Percentiles rank a stretch among this genome's conserved stretches.
Evolutionary conservation across 2,113 vertebrate genomes (phyloP).

Genomic region (Hemiscyllium ocellatum): DNA sequence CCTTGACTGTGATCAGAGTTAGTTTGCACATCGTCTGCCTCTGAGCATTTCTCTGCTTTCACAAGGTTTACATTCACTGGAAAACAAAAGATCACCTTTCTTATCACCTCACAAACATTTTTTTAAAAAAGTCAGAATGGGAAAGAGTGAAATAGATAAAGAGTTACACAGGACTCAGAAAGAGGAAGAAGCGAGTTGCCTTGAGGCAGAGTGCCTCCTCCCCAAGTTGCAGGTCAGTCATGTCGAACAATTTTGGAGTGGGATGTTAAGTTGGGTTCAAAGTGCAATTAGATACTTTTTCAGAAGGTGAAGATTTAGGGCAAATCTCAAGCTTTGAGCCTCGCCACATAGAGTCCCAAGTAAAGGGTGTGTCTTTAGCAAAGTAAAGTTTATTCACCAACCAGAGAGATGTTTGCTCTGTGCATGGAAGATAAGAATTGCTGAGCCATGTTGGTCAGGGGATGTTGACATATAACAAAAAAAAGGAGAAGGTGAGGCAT

Average conservation of each 20-base stretch:
- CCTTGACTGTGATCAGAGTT: not conserved
- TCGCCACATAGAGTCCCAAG: not conserved
- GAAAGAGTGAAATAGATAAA: not conserved
- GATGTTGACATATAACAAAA: not conserved
- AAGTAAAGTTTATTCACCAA: not conserved
- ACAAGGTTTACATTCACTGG: not conserved
- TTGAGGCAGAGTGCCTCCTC: not conserved
- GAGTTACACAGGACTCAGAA: not conserved
- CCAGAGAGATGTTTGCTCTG: too few relatives aligned
- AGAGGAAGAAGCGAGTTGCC: not conserved
- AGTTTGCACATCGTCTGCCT: slow-evolving; percentile 5
- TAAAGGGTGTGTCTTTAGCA: not conserved
- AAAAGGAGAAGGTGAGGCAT: not conserved
- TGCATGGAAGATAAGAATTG: not conserved
- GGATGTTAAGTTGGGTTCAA: not conserved
- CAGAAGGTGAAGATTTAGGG: not conserved
- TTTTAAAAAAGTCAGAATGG: not conserved
- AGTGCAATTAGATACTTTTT: not conserved
- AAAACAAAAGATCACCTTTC: not conserved
- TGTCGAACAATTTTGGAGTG: not conserved
- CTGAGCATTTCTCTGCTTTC: not conserved
- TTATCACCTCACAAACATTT: not conserved
- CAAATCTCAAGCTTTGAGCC: not conserved
- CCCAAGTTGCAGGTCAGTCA: not conserved
- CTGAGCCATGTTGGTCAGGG: not conserved